phyloP scores from a whole-genome alignment of 2,797 vertebrate genomes.

The Typhlichthys subterraneus region DNA sequence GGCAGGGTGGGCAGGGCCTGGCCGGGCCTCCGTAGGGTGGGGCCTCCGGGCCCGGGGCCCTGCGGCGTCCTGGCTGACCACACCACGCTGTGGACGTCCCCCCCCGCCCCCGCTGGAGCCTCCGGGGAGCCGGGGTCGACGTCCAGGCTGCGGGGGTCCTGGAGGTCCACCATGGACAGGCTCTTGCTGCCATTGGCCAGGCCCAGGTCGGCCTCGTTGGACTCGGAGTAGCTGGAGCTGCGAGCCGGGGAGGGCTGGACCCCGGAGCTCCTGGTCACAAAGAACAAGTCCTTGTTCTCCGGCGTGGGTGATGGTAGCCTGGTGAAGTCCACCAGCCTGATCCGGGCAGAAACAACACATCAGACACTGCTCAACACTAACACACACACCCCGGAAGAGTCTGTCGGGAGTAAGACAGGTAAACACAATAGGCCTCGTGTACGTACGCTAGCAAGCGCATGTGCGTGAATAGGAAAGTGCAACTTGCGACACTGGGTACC shows the following conservation, averaged over 20 bases:
- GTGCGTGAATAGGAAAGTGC: too few relatives aligned
- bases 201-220: slow-evolving; percentile 93
- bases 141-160: slow-evolving; percentile 89
- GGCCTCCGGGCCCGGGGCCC: slow-evolving; percentile 73
- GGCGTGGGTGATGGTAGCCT: slow-evolving; percentile 97
- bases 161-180: slow-evolving; percentile 98
- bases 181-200: slow-evolving; percentile 96
- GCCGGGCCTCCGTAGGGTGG: slow-evolving; percentile 82
- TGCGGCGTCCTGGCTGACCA: slow-evolving; percentile 87
- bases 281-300: slow-evolving; percentile 99
- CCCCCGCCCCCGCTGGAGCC: slow-evolving; percentile 75
- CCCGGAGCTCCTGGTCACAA: slow-evolving; percentile 95
- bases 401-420: not conserved
- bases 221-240: slow-evolving; percentile 98
- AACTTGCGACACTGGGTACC: too few relatives aligned
- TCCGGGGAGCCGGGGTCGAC: slow-evolving; percentile 63
- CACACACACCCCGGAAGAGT: not conserved
- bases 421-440: not conserved
- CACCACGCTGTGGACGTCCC: slow-evolving; percentile 77
- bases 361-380: not conserved
- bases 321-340: slow-evolving; percentile 97
- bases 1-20: slow-evolving; percentile 82
- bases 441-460: too few relatives aligned
- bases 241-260: slow-evolving; percentile 95
- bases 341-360: slow-evolving; percentile 42